Conservation (phyloP, 2,797 vertebrate genomes). For the Pseudochaenichthys georgianus region DNA sequence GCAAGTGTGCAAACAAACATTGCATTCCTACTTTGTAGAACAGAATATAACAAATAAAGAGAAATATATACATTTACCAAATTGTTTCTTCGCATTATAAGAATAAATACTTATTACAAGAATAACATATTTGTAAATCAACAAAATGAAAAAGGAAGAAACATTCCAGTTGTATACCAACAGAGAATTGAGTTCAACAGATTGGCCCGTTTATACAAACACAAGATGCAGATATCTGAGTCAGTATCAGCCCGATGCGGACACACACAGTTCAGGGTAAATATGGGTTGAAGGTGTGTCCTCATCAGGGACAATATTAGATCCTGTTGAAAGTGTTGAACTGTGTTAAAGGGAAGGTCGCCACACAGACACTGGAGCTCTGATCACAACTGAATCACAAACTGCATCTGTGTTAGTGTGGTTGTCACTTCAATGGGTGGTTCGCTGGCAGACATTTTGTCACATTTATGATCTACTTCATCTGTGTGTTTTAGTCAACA, state of each 20-base stretch:
- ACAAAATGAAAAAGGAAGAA: no score
- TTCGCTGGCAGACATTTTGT: background rate
- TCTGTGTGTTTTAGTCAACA: background rate
- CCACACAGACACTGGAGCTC: background rate
- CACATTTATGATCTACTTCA: background rate
- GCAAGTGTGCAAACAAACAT: background rate
- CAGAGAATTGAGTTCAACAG: no score
- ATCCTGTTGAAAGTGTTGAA: background rate
- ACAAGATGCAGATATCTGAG: no score
- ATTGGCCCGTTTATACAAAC: no score
- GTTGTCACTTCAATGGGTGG: constrained; percentile 4
- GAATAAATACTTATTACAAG: no score
- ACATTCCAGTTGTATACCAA: no score
- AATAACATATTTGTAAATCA: no score
- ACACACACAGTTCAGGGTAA: background rate
- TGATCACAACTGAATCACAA: background rate
- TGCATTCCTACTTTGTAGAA: no score
- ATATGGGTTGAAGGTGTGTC: background rate
- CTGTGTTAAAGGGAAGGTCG: background rate
- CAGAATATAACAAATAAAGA: no score
- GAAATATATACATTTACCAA: no score
- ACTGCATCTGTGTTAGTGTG: constrained; percentile 11
- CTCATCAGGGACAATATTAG: background rate
- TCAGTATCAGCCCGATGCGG: no score
- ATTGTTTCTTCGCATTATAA: no score